Evolutionary conservation across 1,140 invertebrate genomes (phyloP).

Genomic region (Trissolcus basalis): DNA sequence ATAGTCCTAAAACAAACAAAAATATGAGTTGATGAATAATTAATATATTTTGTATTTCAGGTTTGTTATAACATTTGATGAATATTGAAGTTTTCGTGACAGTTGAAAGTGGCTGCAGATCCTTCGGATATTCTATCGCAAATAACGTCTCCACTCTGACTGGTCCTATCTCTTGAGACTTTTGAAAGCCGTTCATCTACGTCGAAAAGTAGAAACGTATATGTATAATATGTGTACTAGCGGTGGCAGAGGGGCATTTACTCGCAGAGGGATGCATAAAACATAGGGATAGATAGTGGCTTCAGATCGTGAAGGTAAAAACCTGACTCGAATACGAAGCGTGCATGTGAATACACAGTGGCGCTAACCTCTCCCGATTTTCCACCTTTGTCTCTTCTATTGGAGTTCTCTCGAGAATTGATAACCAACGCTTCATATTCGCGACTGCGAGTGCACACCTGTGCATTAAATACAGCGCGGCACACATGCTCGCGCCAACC

Average conservation of each 20-base stretch:
- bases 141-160: slow-evolving; percentile 51
- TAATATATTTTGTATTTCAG: slow-evolving; percentile 8
- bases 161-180: slow-evolving; percentile 58
- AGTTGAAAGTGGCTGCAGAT: slow-evolving; percentile 30
- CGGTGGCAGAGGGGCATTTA: slow-evolving; percentile 32
- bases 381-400: slow-evolving; percentile 61
- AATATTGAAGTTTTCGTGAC: slow-evolving; percentile 33
- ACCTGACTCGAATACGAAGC: slow-evolving; percentile 49
- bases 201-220: slow-evolving; percentile 50
- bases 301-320: slow-evolving; percentile 49
- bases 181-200: slow-evolving; percentile 57
- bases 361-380: slow-evolving; percentile 52
- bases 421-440: slow-evolving; percentile 58
- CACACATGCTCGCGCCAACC: slow-evolving; percentile 18
- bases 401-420: slow-evolving; percentile 58
- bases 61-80: slow-evolving; percentile 30
- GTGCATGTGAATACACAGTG: slow-evolving; percentile 48
- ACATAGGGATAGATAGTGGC: slow-evolving; percentile 58
- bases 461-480: slow-evolving; percentile 39
- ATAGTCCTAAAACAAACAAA: too few species aligned
- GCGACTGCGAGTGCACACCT: slow-evolving; percentile 47
- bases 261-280: slow-evolving; percentile 58
- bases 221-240: slow-evolving; percentile 42
- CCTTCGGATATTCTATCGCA: slow-evolving; percentile 46
- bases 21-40: not conserved